Evolutionary conservation across 2,113 vertebrate genomes (phyloP).

Genomic region (Uria aalge): DNA sequence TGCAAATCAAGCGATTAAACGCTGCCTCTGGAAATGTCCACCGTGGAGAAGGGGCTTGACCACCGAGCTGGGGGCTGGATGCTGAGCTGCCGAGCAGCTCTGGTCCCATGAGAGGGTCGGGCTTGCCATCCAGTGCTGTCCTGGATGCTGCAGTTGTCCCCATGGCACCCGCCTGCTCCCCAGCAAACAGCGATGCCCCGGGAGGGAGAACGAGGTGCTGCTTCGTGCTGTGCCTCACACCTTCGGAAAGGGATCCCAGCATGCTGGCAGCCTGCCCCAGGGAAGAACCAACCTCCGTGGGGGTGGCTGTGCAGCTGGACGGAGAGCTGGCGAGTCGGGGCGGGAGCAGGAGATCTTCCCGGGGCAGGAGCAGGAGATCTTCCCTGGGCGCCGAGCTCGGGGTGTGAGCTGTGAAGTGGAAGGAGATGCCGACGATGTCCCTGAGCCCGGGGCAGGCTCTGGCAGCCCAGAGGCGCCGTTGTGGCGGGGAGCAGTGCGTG

Average conservation of each 20-base stretch:
- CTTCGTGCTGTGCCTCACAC: neutral
- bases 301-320: neutral
- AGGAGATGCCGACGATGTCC: neutral
- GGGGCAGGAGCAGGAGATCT: accelerated
- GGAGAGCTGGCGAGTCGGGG: neutral
- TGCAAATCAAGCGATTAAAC: neutral
- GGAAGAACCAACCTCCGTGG: accelerated
- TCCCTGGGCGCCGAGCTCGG: accelerated
- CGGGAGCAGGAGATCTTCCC: neutral
- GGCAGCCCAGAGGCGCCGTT: neutral
- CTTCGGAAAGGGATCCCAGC: neutral
- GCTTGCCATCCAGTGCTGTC: neutral
- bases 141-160: neutral
- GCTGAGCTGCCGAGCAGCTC: neutral
- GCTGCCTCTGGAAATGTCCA: conserved; percentile 36
- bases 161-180: neutral
- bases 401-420: neutral
- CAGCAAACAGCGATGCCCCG: neutral
- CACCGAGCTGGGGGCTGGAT: accelerated
- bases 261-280: neutral
- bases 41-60: neutral
- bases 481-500: accelerated
- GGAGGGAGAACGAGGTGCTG: neutral
- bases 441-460: neutral
- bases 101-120: accelerated